A percentile compares a stretch with the other conserved stretches of the same genome.
Conservation (phyloP, 2,888 invertebrate genomes). For the Yponomeuta evonymella region DNA sequence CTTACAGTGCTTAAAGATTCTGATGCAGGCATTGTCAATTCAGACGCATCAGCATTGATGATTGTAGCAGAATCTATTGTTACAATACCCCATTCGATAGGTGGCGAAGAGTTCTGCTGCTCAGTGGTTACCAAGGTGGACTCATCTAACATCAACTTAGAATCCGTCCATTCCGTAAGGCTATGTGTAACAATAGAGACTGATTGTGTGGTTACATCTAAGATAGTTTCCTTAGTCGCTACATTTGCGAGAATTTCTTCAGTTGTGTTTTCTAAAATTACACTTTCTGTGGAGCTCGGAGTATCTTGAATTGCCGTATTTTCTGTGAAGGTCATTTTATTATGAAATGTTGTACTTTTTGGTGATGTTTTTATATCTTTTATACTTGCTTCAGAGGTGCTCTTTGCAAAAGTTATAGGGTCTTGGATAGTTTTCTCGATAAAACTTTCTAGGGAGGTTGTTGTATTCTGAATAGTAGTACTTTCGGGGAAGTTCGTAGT, state of each 20-base stretch:
- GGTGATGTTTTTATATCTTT: too few relatives aligned
- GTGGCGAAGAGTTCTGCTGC: not conserved
- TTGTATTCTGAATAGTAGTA: too few relatives aligned
- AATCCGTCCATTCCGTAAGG: not conserved
- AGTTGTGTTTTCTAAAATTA: not conserved
- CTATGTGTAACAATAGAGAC: not conserved
- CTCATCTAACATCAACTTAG: not conserved
- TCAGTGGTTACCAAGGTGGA: not conserved
- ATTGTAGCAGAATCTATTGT: not conserved
- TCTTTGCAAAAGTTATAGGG: too few relatives aligned
- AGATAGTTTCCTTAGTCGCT: not conserved
- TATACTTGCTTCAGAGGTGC: too few relatives aligned
- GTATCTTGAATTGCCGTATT: too few relatives aligned
- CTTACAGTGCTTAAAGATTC: not conserved
- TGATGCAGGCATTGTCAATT: not conserved
- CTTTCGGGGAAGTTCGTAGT: too few relatives aligned
- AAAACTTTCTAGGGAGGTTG: too few relatives aligned
- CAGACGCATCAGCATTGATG: not conserved
- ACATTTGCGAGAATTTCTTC: not conserved
- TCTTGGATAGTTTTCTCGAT: too few relatives aligned
- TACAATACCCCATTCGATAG: not conserved
- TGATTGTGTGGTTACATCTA: not conserved
- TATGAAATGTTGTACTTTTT: not conserved
- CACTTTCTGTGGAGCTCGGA: not conserved
- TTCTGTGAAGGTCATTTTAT: too few relatives aligned